Conservation (phyloP, 2,113 vertebrate species). For the Ranitomeya variabilis region DNA sequence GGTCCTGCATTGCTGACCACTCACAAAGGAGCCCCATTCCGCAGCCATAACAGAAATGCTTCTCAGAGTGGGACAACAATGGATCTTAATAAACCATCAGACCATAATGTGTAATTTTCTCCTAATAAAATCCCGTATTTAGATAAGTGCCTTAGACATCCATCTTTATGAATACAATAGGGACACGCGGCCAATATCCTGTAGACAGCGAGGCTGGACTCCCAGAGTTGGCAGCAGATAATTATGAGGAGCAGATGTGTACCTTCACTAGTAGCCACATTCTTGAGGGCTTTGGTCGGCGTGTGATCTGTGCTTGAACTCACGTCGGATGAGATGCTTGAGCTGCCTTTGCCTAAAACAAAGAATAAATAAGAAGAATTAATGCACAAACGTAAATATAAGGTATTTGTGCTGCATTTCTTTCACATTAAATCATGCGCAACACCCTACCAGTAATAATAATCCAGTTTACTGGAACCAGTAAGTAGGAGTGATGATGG, state of each 20-base stretch:
- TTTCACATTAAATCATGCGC: not conserved
- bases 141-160: not conserved
- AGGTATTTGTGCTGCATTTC: not conserved
- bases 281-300: conserved; percentile 92
- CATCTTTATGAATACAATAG: not conserved
- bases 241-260: conserved; percentile 84
- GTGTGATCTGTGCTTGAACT: conserved; percentile 99
- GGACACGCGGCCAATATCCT: not conserved
- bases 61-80: not conserved
- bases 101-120: not conserved
- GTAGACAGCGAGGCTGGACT: conserved; percentile 2
- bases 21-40: too few relatives aligned
- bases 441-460: too few relatives aligned
- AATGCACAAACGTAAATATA: not conserved
- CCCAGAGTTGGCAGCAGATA: conserved; percentile 27
- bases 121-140: conserved; percentile 14
- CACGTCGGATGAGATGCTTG: conserved; percentile 99
- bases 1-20: too few relatives aligned
- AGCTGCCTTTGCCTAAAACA: conserved; percentile 95
- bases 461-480: too few relatives aligned
- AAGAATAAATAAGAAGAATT: conserved; percentile 47
- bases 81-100: not conserved
- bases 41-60: too few relatives aligned
- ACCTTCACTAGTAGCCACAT: conserved; percentile 98
- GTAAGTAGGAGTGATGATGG: too few relatives aligned